Conservation (phyloP, 2,113 vertebrate genomes). For the Salvelinus alpinus region DNA sequence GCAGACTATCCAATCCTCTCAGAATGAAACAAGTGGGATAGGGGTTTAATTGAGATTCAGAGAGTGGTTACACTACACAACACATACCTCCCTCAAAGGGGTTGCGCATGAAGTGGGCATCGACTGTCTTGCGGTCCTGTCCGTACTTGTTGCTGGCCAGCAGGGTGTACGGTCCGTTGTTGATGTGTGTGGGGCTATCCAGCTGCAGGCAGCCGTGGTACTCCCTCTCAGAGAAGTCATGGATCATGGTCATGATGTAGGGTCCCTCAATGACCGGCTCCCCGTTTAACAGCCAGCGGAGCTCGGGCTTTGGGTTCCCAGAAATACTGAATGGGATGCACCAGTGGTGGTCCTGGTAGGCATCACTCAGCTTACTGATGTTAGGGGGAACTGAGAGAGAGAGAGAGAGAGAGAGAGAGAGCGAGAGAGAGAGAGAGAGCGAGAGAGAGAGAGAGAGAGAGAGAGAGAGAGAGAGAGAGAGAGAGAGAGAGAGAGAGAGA, state of each 20-base stretch:
- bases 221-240: conserved; percentile 88
- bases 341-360: conserved; percentile 93
- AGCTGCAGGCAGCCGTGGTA: conserved; percentile 96
- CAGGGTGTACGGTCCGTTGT: conserved; percentile 91
- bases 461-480: not conserved
- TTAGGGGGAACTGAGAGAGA: conserved; percentile 83
- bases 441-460: not conserved
- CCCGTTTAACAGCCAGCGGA: conserved; percentile 85
- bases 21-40: no score
- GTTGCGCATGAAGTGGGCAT: conserved; percentile 89
- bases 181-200: conserved; percentile 93
- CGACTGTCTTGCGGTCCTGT: conserved; percentile 77
- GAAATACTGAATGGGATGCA: conserved; percentile 97
- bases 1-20: no score
- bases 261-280: conserved; percentile 77
- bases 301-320: conserved; percentile 85
- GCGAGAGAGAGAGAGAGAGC: not conserved
- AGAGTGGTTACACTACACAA: no score
- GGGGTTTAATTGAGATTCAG: no score
- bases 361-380: conserved; percentile 90
- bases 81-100: conserved; percentile 79
- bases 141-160: conserved; percentile 84
- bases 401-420: conserved; percentile 48
- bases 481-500: not conserved
- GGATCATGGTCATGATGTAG: conserved; percentile 90